phyloP scores from a whole-genome alignment of 2,113 vertebrate species.

The Neolamprologus devosi region DNA sequence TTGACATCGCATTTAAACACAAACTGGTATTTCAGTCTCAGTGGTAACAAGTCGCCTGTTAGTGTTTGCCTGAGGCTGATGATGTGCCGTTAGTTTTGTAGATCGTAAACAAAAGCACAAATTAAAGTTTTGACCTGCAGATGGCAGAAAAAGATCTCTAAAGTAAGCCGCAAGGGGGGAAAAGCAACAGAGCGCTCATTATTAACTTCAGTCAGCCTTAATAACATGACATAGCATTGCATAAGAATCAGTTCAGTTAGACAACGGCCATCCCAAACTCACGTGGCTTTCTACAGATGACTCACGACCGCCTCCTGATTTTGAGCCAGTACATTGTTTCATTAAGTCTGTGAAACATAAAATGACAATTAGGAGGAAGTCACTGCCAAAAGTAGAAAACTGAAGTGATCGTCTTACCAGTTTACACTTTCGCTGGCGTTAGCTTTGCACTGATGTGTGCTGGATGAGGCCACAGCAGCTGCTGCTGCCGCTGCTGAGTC shows the following conservation, averaged over 20 bases:
- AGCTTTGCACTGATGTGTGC: not conserved
- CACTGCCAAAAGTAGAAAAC: constrained; percentile 4
- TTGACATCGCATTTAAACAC: not conserved
- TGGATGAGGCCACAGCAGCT: not conserved
- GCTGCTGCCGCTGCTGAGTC: not conserved
- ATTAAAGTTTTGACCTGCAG: not conserved
- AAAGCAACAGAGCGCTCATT: not conserved
- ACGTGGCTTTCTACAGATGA: not conserved
- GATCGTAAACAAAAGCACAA: not conserved
- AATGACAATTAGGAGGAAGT: constrained; percentile 28
- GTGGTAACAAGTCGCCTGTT: not conserved
- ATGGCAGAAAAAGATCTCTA: not conserved
- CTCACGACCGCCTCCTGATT: not conserved
- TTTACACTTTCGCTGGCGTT: not conserved
- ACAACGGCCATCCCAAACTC: not conserved
- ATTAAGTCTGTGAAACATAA: constrained; percentile 38
- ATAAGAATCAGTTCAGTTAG: not conserved
- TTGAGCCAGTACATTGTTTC: constrained; percentile 23
- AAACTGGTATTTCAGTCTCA: not conserved
- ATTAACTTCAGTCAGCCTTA: not conserved
- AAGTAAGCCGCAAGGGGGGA: accelerated
- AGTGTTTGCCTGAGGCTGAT: not conserved
- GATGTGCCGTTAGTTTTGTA: accelerated
- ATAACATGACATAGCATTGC: not conserved
- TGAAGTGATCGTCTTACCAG: not conserved